Evolutionary conservation across 2,113 vertebrate species (phyloP), one percentile per base, ranked within the genome.

Genomic region (Chloropsis cyanopogon): DNA sequence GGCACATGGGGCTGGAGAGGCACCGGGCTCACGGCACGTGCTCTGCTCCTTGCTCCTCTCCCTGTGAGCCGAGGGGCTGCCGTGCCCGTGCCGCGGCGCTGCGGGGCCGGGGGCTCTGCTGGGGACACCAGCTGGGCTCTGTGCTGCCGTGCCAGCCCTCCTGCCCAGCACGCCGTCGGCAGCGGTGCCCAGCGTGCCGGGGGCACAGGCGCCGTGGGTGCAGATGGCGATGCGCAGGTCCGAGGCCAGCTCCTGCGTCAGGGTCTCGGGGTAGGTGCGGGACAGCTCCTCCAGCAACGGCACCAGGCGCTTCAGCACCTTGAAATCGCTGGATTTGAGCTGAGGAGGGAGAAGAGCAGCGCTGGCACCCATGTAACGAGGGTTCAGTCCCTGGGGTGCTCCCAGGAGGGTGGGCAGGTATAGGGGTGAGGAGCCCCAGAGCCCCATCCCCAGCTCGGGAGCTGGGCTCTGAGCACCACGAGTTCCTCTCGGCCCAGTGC

Each of bases 171-270:
- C 14, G 1, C 6, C 8, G 3, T 35, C 86, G 0, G 98, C 97
- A 25, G 98, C 97, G 0, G 69, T 12, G 1, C 90, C 64, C 75
- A 98, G 60, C 0, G 94, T 52, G 39, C 97, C 88, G 0, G 98
- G 96, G 46, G 88, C 77, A 86, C 98, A 98, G 28, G 98, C 98
- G 2, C 99, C 98, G 0, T 97, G 99, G 28, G 99, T 99, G 64
- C 98, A 98, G 70, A 99, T 98, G 92, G 98, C 97, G 8, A 98
- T 96, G 85, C 98, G 96, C 88, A 99, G 98, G 96, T 99, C 98
- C 0, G 86, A 84, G 1, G 99, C 99, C 31, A 99, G 97, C 94
- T 99, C 98, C 93, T 98, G 99, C 91, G 99, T 97, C 60, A 98
- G 84, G 0, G 95, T 96, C 5, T 99, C 99, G 0, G 98, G 97